These are phyloP conservation scores for Cephalopholis sonnerati DNA, from an alignment of 2,113 vertebrate genomes.

Conservation along the genomic window DNA sequence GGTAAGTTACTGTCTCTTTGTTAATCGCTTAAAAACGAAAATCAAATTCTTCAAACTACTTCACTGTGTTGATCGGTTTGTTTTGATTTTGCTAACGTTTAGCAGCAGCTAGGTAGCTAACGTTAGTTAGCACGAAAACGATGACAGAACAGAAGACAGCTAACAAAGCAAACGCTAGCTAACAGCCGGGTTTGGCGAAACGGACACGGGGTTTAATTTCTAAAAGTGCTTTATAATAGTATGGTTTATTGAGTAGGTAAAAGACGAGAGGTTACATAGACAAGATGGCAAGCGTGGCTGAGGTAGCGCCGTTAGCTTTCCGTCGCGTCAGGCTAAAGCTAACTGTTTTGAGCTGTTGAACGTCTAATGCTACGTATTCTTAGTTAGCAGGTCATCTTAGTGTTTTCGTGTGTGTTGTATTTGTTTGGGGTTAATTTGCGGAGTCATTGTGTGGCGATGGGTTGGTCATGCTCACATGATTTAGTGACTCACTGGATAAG, in stretches of 20 bases:
- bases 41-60: rapidly evolving
- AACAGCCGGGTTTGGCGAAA: too few relatives aligned
- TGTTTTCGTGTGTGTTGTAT: neutral
- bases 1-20: constrained; percentile 32
- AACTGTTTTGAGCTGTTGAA: neutral
- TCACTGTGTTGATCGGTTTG: neutral
- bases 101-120: constrained; percentile 42
- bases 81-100: constrained; percentile 3
- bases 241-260: neutral
- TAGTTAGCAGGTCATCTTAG: neutral
- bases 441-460: constrained; percentile 9
- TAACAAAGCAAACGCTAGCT: constrained; percentile 46
- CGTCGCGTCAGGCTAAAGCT: constrained; percentile 50
- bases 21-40: rapidly evolving
- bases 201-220: neutral
- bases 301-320: neutral
- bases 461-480: constrained; percentile 73
- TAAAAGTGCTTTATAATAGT: neutral
- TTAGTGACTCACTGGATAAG: constrained; percentile 59
- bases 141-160: constrained; percentile 29
- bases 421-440: constrained; percentile 35
- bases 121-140: constrained; percentile 29
- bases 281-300: too few relatives aligned
- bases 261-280: neutral
- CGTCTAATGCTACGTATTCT: neutral